These are phyloP conservation scores for Protophormia terraenovae DNA, from an alignment of 2,888 invertebrate genomes.

Conservation along the genomic window DNA sequence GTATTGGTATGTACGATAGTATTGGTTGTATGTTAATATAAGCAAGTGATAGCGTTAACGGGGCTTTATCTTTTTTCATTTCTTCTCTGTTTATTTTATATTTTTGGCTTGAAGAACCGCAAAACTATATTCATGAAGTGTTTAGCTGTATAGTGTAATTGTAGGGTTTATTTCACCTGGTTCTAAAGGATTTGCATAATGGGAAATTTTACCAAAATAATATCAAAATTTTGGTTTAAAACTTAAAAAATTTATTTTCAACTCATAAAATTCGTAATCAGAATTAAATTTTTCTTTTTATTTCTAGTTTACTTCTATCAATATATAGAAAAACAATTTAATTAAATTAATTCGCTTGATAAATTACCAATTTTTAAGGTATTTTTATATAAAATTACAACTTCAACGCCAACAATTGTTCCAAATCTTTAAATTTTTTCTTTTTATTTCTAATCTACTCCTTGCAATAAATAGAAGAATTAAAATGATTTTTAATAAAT, in stretches of 20 bases:
- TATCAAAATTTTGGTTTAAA: too few relatives aligned
- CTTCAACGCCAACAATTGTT: background rate
- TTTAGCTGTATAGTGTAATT: background rate
- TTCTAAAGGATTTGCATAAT: too few relatives aligned
- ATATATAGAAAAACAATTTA: too few relatives aligned
- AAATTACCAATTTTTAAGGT: too few relatives aligned
- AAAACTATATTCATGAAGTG: background rate
- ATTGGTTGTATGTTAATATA: background rate
- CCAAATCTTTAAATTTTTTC: background rate
- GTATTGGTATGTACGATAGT: background rate
- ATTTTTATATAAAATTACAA: too few relatives aligned
- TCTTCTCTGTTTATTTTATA: background rate
- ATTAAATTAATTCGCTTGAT: too few relatives aligned
- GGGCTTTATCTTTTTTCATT: background rate
- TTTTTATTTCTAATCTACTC: conserved; percentile 3
- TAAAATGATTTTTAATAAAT: conserved; percentile 74
- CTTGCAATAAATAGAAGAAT: conserved; percentile 41
- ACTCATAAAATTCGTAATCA: too few relatives aligned
- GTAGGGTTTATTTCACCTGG: background rate
- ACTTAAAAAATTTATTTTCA: too few relatives aligned
- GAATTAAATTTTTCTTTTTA: too few relatives aligned
- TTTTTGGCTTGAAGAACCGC: background rate
- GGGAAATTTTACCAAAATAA: background rate
- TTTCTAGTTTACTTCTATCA: too few relatives aligned
- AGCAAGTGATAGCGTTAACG: background rate